Evolutionary conservation across 2,888 invertebrate genomes (phyloP).

Genomic region (Tipula vernalis): DNA sequence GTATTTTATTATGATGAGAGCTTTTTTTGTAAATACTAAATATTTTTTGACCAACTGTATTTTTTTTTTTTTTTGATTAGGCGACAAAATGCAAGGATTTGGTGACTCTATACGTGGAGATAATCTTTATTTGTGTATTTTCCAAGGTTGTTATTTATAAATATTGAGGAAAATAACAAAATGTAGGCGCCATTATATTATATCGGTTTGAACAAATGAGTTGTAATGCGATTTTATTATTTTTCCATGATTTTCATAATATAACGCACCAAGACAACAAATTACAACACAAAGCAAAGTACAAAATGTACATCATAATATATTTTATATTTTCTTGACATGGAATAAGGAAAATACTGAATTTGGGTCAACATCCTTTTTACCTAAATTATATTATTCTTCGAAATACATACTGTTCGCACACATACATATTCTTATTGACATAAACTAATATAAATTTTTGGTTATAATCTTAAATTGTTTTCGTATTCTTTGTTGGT

Average conservation of each 20-base stretch:
- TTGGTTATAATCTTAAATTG: neutral
- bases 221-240: neutral
- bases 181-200: neutral
- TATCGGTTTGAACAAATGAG: neutral
- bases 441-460: neutral
- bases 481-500: neutral
- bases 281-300: neutral
- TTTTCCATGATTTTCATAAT: neutral
- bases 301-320: neutral
- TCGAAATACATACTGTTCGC: neutral
- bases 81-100: slow-evolving; percentile 4
- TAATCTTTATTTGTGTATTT: neutral
- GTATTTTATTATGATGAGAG: neutral
- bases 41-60: neutral
- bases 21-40: neutral
- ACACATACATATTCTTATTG: no score
- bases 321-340: neutral
- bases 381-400: neutral
- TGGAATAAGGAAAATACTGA: neutral
- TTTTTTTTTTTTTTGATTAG: neutral
- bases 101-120: neutral
- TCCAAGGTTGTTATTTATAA: neutral
- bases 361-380: slow-evolving; percentile 4
- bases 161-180: neutral
- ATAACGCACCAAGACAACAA: neutral